These are phyloP conservation scores for Pocillopora grandis DNA, from an alignment of 92 coral and sea anemone genomes.

Conservation along the genomic window DNA sequence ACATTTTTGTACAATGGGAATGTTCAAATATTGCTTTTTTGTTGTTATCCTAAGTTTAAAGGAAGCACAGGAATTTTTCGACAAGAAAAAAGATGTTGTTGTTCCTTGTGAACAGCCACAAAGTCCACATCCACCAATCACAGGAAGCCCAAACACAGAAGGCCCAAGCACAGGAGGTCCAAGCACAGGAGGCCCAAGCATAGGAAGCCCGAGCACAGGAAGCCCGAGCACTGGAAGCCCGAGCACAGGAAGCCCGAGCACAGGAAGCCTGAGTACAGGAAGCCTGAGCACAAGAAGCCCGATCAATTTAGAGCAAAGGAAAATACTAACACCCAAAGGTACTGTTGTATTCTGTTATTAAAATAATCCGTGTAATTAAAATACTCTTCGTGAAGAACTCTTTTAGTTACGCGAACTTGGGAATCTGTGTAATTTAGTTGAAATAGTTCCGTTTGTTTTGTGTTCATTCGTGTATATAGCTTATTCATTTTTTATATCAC, in stretches of 20 bases:
- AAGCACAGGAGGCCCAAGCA: conserved; percentile 4
- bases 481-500: too few species aligned
- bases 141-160: conserved; percentile 5
- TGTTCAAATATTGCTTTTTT: neutral
- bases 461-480: too few species aligned
- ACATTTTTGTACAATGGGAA: neutral
- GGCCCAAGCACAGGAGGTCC: conserved; percentile 17
- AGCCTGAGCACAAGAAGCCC: conserved; percentile 18
- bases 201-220: neutral
- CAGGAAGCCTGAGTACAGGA: conserved; percentile 1
- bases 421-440: too few species aligned
- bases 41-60: neutral
- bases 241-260: conserved; percentile 4
- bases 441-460: too few species aligned
- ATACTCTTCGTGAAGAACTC: too few species aligned
- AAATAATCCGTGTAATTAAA: too few species aligned
- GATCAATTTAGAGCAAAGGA: conserved; percentile 34
- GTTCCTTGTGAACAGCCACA: neutral
- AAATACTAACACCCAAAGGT: conserved; percentile 73
- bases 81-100: conserved; percentile 11
- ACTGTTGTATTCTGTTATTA: neutral
- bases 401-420: too few species aligned
- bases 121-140: neutral
- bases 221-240: conserved; percentile 18
- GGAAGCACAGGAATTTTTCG: conserved; percentile 27